Evolutionary conservation across 2,797 vertebrate genomes (phyloP).

Genomic region (Lacerta viridis): DNA sequence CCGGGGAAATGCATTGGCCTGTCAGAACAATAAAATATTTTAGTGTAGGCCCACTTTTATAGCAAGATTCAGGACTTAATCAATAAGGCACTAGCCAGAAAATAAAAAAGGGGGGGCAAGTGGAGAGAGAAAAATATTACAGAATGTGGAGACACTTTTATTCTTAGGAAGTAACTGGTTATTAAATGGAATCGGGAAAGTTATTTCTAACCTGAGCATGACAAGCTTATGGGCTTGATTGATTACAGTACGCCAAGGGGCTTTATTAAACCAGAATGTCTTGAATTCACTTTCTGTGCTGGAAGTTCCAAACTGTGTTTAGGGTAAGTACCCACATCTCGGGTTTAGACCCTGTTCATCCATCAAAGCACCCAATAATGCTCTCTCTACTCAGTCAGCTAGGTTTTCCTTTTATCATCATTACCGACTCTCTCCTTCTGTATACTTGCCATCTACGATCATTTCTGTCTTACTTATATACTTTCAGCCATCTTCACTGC

Average conservation of each 20-base stretch:
- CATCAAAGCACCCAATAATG: background rate
- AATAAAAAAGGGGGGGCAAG: background rate
- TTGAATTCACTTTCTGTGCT: background rate
- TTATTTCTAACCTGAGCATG: background rate
- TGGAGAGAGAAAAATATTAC: background rate
- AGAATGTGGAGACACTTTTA: background rate
- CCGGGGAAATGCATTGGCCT: constrained; percentile 15
- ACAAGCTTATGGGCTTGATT: background rate
- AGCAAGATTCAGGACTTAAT: background rate
- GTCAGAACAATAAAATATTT: constrained; percentile 27
- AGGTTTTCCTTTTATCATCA: background rate
- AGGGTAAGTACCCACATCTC: background rate
- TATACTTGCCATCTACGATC: background rate
- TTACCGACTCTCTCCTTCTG: background rate
- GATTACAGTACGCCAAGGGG: background rate
- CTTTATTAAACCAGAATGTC: background rate
- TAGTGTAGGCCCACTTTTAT: background rate
- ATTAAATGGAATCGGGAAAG: background rate
- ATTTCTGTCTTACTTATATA: background rate
- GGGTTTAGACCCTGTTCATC: background rate
- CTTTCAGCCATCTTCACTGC: background rate
- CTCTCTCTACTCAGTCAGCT: background rate
- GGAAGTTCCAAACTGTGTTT: background rate
- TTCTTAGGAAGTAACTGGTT: background rate
- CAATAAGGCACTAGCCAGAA: background rate